phyloP scores from a whole-genome alignment of 2,888 invertebrate genomes.

The Epinotia demarniana region DNA sequence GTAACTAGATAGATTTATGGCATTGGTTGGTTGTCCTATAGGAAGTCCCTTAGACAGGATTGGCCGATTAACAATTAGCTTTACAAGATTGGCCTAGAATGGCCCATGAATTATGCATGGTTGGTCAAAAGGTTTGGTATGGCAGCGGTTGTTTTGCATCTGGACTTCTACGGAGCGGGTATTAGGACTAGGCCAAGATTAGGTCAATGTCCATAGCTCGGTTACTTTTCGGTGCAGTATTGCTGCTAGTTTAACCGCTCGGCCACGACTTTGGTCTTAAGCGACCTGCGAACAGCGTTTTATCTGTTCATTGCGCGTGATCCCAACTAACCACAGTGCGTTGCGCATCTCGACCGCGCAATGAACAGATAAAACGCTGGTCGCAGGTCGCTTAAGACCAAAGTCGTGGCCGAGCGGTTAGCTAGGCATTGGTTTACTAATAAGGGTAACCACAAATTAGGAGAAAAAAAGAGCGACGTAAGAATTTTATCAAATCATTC shows the following conservation, averaged over 20 bases:
- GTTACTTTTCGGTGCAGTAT: not conserved
- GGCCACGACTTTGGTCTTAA: too few relatives aligned
- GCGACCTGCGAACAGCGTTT: too few relatives aligned
- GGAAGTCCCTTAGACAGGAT: constrained; percentile 36
- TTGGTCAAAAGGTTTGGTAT: constrained; percentile 22
- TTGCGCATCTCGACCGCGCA: too few relatives aligned
- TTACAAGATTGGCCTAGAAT: constrained; percentile 46
- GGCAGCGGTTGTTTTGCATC: constrained; percentile 13
- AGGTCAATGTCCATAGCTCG: not conserved
- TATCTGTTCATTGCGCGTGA: too few relatives aligned
- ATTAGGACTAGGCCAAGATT: constrained; percentile 6
- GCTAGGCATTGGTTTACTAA: not conserved
- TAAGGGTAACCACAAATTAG: not conserved
- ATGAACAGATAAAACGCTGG: too few relatives aligned
- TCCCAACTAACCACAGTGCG: too few relatives aligned
- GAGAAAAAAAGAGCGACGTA: not conserved
- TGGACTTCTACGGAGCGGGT: not conserved
- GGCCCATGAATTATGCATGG: constrained; percentile 45
- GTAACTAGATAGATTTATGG: constrained; percentile 70
- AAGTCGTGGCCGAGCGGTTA: too few relatives aligned
- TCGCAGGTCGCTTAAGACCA: too few relatives aligned
- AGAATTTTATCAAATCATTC: not conserved
- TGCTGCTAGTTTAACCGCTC: too few relatives aligned
- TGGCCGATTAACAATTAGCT: constrained; percentile 42
- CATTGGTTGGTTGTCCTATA: constrained; percentile 51